Evolutionary conservation across 2,888 invertebrate species (phyloP), one percentile per base, ranked within the genome.

Genomic region (Cotesia congregata): DNA sequence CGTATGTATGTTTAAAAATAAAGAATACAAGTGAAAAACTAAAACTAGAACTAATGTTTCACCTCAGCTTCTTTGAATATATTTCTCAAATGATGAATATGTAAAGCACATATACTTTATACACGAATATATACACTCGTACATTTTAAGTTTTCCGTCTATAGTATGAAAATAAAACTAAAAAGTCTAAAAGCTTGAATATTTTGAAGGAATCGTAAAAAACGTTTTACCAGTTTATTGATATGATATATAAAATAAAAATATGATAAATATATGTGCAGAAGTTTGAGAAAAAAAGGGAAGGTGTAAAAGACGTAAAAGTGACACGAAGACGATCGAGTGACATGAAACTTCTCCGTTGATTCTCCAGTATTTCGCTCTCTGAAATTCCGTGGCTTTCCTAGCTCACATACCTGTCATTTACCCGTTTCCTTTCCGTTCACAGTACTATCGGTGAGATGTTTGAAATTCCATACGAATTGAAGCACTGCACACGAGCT

Each of bases 291-390:
- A 40, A n/a, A 67, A 67, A 39, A 40, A 15, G 0, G 41, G 17
- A 41, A 41, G 6, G 41, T 40, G 41, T 15, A 15, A 67, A 40
- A 15, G 40, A 67, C 69, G 20, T 59, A 60, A 70, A 60, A 30
- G 50, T 70, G 60, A 70, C 60, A 60, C 30, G 30, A 12, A 59
- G 61, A 71, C 71, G 71, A 71, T 71, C 71, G 61, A 61, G 15
- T 71, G 61, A 71, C 71, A 71, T 30, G 12, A 71, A 71, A 61
- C 71, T 61, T 12, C 59, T 61, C 61, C 30, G 30, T 39, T 71
- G 15, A 61, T 59, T 69, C 59, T 17, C 15, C 7, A 50, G 50
- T 50, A 50, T 50, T 50, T 50, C 50, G 50, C 65, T 65, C 65
- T 65, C 65, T 20, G 30, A 65, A 38, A 65, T 65, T 65, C 65